phyloP scores from a whole-genome alignment of 2,113 vertebrate species.

The Scytalopus superciliaris region DNA sequence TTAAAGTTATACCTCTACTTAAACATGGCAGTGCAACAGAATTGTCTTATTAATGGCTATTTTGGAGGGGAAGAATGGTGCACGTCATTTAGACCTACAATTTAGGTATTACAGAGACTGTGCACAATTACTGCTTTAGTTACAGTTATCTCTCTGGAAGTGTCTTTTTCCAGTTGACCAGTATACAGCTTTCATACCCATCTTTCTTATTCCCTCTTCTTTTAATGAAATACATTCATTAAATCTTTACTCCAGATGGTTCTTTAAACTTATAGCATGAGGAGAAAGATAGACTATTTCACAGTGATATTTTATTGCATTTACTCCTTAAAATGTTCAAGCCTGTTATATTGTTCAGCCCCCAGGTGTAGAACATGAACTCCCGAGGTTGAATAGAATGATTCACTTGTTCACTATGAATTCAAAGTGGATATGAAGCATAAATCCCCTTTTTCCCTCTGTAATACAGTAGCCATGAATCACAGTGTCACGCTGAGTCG shows the following conservation, averaged over 20 bases:
- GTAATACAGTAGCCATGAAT: slow-evolving; percentile 75
- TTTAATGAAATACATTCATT: not conserved
- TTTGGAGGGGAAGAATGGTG: not conserved
- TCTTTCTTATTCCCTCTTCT: not conserved
- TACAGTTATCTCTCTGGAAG: not conserved
- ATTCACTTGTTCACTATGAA: slow-evolving; percentile 76
- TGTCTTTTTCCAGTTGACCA: not conserved
- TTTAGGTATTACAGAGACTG: not conserved
- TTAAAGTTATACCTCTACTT: not conserved
- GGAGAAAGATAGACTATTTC: not conserved
- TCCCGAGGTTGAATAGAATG: slow-evolving; percentile 67
- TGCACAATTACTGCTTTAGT: not conserved
- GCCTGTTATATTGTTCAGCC: slow-evolving; percentile 60
- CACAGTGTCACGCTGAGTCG: slow-evolving; percentile 72
- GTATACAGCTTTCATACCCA: not conserved
- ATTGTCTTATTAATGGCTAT: not conserved
- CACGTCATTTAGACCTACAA: not conserved
- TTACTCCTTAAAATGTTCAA: slow-evolving; percentile 57
- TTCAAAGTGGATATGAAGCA: slow-evolving; percentile 74
- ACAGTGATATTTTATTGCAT: slow-evolving; percentile 48
- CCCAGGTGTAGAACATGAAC: slow-evolving; percentile 64
- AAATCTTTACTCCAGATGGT: not conserved
- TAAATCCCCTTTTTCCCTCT: slow-evolving; percentile 73
- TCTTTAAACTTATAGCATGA: slow-evolving; percentile 17
- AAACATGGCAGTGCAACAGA: not conserved